These are phyloP conservation scores for Nemapogon koenigi DNA, from an alignment of 2,888 invertebrate species.

Conservation along the genomic window DNA sequence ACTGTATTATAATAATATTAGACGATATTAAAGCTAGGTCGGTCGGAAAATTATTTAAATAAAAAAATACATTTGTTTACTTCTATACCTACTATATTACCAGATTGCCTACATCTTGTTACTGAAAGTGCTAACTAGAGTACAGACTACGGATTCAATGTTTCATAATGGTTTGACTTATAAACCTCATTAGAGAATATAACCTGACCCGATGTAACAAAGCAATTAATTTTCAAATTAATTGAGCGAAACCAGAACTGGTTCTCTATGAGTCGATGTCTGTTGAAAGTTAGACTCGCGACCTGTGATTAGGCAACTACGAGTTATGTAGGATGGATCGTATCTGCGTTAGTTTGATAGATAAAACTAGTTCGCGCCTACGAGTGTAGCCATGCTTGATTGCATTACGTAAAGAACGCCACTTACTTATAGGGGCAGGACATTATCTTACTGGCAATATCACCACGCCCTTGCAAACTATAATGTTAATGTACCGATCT, in stretches of 20 bases:
- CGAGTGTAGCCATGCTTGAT: constrained; percentile 6
- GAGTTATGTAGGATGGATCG: constrained; percentile 40
- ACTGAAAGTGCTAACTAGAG: too few species aligned
- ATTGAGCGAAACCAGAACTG: constrained; percentile 48
- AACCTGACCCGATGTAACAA: constrained; percentile 31
- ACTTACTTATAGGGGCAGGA: constrained; percentile 6
- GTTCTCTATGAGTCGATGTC: constrained; percentile 38
- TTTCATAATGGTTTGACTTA: constrained; percentile 39
- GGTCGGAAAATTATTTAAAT: background rate
- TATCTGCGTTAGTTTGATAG: constrained; percentile 7
- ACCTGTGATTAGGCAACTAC: constrained; percentile 49
- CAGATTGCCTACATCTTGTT: too few species aligned
- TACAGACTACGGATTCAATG: background rate
- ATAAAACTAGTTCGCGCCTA: constrained; percentile 12
- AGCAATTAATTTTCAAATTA: constrained; percentile 53
- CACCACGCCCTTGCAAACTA: too few species aligned
- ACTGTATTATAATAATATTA: too few species aligned
- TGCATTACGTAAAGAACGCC: constrained; percentile 4
- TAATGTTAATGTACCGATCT: too few species aligned
- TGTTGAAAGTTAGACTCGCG: constrained; percentile 47
- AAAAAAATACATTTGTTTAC: too few species aligned
- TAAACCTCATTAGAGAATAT: constrained; percentile 30
- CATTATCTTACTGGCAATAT: background rate
- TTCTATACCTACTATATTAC: too few species aligned
- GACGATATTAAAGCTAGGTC: background rate